phyloP scores from a whole-genome alignment of 2,113 vertebrate species.

The Phainopepla nitens region DNA sequence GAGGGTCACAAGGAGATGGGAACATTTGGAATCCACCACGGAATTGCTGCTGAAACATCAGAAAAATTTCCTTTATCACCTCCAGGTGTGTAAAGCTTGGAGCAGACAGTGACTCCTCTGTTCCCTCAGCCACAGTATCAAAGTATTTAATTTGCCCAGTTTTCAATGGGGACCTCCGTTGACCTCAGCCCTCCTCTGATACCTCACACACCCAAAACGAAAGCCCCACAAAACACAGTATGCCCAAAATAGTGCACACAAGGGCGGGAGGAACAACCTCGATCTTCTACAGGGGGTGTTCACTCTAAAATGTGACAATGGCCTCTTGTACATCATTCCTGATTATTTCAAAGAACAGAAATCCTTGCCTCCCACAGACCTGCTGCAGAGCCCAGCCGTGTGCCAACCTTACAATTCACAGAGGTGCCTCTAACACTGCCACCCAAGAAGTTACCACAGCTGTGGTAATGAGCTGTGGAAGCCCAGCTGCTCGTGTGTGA shows the following conservation, averaged over 20 bases:
- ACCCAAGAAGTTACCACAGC: neutral
- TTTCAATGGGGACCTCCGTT: rapidly evolving
- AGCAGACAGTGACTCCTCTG: rapidly evolving
- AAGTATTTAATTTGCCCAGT: neutral
- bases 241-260: neutral
- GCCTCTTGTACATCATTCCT: neutral
- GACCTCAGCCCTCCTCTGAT: neutral
- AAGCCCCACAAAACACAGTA: rapidly evolving
- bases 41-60: neutral
- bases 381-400: neutral
- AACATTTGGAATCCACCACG: neutral
- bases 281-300: neutral
- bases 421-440: neutral
- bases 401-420: rapidly evolving
- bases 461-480: neutral
- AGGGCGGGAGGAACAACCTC: neutral
- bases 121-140: neutral
- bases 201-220: neutral
- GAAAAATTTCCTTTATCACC: neutral
- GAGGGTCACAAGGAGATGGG: neutral
- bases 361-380: rapidly evolving
- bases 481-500: neutral
- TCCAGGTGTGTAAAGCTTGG: neutral
- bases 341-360: neutral
- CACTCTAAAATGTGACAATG: neutral